phyloP scores from a whole-genome alignment of 2,113 vertebrate genomes.

The Stigmatopora nigra region DNA sequence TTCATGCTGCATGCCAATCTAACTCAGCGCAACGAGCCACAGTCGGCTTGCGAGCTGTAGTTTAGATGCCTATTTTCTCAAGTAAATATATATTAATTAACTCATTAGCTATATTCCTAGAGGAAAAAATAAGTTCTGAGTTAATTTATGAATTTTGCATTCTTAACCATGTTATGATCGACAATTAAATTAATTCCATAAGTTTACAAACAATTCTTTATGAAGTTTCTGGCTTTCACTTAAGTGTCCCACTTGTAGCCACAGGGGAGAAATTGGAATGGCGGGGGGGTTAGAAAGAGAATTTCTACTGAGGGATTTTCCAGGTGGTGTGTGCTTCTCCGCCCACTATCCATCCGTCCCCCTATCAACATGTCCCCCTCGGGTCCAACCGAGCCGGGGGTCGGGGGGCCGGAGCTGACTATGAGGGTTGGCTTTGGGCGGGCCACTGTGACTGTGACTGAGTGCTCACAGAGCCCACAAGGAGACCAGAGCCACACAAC shows the following conservation, averaged over 20 bases:
- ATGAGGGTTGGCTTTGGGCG: slow-evolving; percentile 5
- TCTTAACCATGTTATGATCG: background rate
- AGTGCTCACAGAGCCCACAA: background rate
- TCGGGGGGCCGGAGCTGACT: background rate
- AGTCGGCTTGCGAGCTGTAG: no score
- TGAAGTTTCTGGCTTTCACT: background rate
- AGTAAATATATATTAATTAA: no score
- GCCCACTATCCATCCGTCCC: slow-evolving; percentile 18
- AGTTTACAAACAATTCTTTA: background rate
- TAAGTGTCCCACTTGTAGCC: background rate
- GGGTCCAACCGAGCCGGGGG: slow-evolving; percentile 1
- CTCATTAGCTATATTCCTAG: background rate
- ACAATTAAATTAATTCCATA: background rate
- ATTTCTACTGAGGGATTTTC: slow-evolving; percentile 12
- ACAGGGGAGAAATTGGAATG: background rate
- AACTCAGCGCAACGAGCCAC: no score
- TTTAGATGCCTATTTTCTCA: no score
- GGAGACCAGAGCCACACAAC: background rate
- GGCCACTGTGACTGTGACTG: background rate
- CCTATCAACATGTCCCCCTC: background rate
- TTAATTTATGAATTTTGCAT: background rate
- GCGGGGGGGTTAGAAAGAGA: slow-evolving; percentile 6
- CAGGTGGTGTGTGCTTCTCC: slow-evolving; percentile 40
- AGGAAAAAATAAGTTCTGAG: background rate
- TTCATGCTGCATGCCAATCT: no score